A percentile compares a stretch with the other conserved stretches of the same genome.
Evolutionary conservation across 2,797 vertebrate species (phyloP).

Genomic region (Chiloscyllium punctatum): DNA sequence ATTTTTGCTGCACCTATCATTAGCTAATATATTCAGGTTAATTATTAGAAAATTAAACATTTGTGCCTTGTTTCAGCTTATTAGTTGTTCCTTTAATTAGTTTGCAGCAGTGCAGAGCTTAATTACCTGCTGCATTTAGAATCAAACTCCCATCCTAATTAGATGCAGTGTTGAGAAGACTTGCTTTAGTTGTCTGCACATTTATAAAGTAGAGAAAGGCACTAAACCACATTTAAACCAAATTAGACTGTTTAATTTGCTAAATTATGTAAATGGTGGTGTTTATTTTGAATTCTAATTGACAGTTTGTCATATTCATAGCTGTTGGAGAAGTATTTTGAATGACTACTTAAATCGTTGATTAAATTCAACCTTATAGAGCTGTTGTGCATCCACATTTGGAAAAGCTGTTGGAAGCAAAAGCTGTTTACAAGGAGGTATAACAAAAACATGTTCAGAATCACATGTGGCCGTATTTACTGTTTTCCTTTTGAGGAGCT

Average conservation of each 20-base stretch:
- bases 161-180: too few relatives aligned
- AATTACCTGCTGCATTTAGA: neutral
- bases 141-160: neutral
- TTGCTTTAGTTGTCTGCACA: neutral
- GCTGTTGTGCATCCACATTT: neutral
- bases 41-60: neutral
- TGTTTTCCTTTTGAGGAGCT: neutral
- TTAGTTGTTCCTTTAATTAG: neutral
- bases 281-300: neutral
- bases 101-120: neutral
- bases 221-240: neutral
- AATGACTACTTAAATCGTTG: neutral
- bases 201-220: neutral
- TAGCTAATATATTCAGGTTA: neutral
- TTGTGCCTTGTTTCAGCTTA: neutral
- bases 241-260: neutral
- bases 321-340: neutral
- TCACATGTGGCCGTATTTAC: neutral
- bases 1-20: neutral
- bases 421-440: neutral
- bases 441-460: neutral
- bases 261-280: neutral
- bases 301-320: neutral
- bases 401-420: neutral
- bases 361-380: neutral